Percentiles rank a stretch among this genome's conserved stretches.
Evolutionary conservation across 2,113 vertebrate genomes (phyloP).

Genomic region (Athene noctua): DNA sequence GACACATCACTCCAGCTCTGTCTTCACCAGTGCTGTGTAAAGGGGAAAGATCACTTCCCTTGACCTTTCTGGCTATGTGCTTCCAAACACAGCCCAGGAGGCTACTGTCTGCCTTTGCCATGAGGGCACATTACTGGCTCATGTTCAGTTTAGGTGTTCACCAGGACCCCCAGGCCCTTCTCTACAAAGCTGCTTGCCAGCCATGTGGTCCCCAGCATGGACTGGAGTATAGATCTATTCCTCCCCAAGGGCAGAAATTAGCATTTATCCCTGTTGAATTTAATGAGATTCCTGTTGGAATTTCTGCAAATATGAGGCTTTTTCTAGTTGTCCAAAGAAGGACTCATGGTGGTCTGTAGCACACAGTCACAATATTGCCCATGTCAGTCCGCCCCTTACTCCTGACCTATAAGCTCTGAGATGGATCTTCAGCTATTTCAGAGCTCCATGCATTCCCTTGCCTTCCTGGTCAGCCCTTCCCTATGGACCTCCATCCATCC

Average conservation of each 20-base stretch:
- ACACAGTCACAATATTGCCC: not conserved
- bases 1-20: not conserved
- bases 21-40: not conserved
- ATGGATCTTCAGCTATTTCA: not conserved
- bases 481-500: not conserved
- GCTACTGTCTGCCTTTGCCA: not conserved
- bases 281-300: not conserved
- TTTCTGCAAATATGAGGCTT: not conserved
- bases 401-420: not conserved
- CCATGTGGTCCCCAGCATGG: not conserved
- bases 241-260: not conserved
- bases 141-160: not conserved
- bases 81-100: not conserved
- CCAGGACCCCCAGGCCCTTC: not conserved
- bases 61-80: not conserved
- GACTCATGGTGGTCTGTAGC: not conserved
- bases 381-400: not conserved
- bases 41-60: not conserved
- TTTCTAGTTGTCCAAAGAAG: not conserved
- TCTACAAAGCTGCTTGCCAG: not conserved
- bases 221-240: not conserved
- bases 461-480: not conserved
- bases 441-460: not conserved
- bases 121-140: no score
- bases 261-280: not conserved